Evolutionary conservation across 1,140 invertebrate species (phyloP).

Genomic region (Theocolax elegans): DNA sequence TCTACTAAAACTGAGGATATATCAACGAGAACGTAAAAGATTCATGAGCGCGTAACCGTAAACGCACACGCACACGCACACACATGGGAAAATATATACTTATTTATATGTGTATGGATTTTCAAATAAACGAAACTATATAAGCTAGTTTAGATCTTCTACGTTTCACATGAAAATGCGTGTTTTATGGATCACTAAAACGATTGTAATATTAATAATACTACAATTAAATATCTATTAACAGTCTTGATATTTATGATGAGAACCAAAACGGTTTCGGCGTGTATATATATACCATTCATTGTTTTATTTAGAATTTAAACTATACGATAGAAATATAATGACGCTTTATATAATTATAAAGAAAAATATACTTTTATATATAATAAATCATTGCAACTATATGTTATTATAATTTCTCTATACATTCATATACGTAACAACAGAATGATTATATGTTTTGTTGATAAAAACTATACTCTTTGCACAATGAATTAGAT

Average conservation of each 20-base stretch:
- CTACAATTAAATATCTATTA: conserved; percentile 5
- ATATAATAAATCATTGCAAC: too few relatives aligned
- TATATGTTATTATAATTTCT: too few relatives aligned
- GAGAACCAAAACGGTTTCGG: background rate
- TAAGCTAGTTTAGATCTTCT: background rate
- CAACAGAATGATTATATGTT: too few relatives aligned
- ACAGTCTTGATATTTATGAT: background rate
- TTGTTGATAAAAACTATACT: too few relatives aligned
- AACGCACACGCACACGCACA: too few relatives aligned
- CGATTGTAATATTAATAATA: background rate
- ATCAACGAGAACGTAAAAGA: conserved; percentile 3
- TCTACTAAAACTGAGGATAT: too few relatives aligned
- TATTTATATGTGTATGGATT: background rate
- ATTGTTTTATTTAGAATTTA: too few relatives aligned
- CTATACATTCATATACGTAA: too few relatives aligned
- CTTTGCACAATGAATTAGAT: too few relatives aligned
- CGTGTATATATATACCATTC: background rate
- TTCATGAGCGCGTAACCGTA: background rate
- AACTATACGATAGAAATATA: too few relatives aligned
- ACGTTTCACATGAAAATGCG: background rate
- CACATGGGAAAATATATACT: conserved; percentile 19
- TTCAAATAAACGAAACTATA: background rate
- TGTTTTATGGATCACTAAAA: conserved; percentile 13
- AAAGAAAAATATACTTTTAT: too few relatives aligned
- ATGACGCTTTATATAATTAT: too few relatives aligned